Conservation (phyloP, 1,140 invertebrate genomes). For the Ylistrum balloti region DNA sequence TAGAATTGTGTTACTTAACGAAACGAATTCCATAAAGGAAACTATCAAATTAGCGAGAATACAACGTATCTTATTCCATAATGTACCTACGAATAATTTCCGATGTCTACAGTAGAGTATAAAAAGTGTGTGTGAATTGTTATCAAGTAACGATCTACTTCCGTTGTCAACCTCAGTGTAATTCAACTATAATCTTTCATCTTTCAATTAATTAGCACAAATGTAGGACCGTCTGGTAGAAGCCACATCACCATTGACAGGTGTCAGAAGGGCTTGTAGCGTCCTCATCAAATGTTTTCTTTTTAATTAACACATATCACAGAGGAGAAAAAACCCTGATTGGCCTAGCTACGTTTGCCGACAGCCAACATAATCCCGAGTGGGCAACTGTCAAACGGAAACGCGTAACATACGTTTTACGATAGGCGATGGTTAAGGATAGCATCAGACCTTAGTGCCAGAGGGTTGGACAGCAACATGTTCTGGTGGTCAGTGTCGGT, state of each 20-base stretch:
- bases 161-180: not conserved
- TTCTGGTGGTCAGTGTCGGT: not conserved
- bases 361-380: not conserved
- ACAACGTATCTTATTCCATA: too few relatives aligned
- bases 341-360: not conserved
- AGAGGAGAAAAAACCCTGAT: not conserved
- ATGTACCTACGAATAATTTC: too few relatives aligned
- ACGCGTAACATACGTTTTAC: not conserved
- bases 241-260: not conserved
- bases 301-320: slow-evolving; percentile 35
- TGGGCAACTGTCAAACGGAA: not conserved
- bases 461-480: not conserved
- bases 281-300: not conserved
- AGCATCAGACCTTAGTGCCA: not conserved
- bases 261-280: not conserved
- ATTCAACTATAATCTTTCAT: not conserved
- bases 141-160: too few relatives aligned
- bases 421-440: not conserved
- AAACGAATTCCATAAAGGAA: too few relatives aligned
- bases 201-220: too few relatives aligned
- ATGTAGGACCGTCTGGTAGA: not conserved
- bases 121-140: too few relatives aligned
- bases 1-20: too few relatives aligned
- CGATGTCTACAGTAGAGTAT: too few relatives aligned
- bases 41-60: too few relatives aligned